Evolutionary conservation across 2,797 vertebrate genomes (phyloP).

Genomic region (Tokudaia muenninki): DNA sequence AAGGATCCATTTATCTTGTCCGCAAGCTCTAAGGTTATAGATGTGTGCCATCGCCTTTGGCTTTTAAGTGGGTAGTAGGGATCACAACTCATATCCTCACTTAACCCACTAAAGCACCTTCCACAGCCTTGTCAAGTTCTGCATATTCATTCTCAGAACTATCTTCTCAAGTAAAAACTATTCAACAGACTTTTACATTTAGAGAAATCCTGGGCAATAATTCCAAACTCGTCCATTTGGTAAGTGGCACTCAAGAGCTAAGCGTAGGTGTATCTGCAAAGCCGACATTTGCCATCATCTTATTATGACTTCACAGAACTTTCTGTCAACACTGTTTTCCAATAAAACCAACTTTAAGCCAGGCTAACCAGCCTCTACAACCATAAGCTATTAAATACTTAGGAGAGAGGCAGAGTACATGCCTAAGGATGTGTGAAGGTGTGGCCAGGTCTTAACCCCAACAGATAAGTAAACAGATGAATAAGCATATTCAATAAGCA

Average conservation of each 20-base stretch:
- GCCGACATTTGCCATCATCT: neutral
- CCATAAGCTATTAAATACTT: neutral
- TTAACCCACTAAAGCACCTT: neutral
- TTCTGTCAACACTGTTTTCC: neutral
- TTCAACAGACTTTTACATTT: neutral
- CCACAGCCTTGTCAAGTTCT: neutral
- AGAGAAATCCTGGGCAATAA: conserved; percentile 13
- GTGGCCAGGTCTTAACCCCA: neutral
- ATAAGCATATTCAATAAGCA: neutral
- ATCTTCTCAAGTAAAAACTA: conserved; percentile 14
- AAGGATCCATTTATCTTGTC: neutral
- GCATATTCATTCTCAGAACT: conserved; percentile 19
- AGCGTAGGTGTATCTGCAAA: neutral
- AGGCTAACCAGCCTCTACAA: neutral
- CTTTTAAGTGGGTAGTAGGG: neutral
- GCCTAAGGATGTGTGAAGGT: neutral
- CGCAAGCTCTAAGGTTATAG: neutral
- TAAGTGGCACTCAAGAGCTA: neutral
- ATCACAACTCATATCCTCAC: neutral
- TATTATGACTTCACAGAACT: neutral
- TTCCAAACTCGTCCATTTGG: neutral
- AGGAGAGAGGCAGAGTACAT: neutral
- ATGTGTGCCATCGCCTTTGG: neutral
- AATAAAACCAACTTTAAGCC: conserved; percentile 44
- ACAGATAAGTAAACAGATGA: neutral